A percentile compares a stretch with the other conserved stretches of the same genome.
These are phyloP conservation scores for Bombyx mori DNA, from an alignment of 1,140 invertebrate species.

Conservation along the genomic window DNA sequence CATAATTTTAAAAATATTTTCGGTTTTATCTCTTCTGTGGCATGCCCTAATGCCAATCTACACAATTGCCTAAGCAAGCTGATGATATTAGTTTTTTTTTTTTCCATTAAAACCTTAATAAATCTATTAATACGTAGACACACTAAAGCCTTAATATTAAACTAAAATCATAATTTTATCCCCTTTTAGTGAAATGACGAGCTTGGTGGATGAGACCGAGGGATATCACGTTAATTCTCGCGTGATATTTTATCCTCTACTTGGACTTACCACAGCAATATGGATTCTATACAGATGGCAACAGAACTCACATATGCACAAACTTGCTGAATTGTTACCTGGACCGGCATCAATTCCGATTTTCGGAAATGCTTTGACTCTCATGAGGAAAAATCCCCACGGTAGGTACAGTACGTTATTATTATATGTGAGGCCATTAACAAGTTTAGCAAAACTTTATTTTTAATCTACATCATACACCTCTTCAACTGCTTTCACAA, in stretches of 20 bases:
- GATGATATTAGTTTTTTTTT: no score
- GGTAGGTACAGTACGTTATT: constrained; percentile 26
- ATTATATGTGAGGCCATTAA: no score
- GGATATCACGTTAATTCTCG: constrained; percentile 22
- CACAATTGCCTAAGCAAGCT: no score
- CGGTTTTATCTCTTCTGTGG: no score
- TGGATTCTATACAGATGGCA: constrained; percentile 56
- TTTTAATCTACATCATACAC: no score
- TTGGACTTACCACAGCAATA: constrained; percentile 35
- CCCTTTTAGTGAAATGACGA: constrained; percentile 34
- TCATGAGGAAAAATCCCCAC: constrained; percentile 67
- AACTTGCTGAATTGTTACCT: constrained; percentile 69
- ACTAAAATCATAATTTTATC: neutral
- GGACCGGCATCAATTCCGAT: constrained; percentile 70
- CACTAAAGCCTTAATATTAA: no score
- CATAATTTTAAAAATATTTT: no score
- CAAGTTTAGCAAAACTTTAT: no score
- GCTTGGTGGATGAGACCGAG: constrained; percentile 31
- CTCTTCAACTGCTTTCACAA: no score
- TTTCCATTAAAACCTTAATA: no score
- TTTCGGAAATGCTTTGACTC: constrained; percentile 73
- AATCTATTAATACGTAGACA: neutral
- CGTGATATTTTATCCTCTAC: constrained; percentile 42
- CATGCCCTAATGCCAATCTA: no score
- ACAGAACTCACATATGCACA: constrained; percentile 44